Evolutionary conservation across 2,888 invertebrate genomes (phyloP), one percentile per base, ranked within the genome.

Genomic region (Cotesia congregata): DNA sequence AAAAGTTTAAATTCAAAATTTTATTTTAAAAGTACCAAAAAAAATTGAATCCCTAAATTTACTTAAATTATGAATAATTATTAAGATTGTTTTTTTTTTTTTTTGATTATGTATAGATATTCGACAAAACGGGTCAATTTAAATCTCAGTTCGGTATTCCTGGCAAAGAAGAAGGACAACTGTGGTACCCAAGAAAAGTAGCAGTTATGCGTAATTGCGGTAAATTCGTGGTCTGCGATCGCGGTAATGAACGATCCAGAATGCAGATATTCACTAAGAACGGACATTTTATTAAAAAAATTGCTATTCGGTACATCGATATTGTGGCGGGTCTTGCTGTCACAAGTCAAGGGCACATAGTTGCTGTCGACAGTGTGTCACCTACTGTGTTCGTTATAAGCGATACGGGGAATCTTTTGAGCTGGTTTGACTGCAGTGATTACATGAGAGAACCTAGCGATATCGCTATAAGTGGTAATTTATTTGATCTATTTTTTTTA

Each of bases 361-460:
- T 98, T 72, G 98, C 98, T 60, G 98, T 98, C 38, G 98, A 98
- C 90, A 97, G 97, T 87, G 98, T 98, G 71, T 97, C 98, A 67
- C 98, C 98, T 6, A 98, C 98, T 62, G 97, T 98, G 69, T 98
- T 98, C 90, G 95, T 97, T 80, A 95, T 98, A 83, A 94, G 95
- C 73, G 98, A 98, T 90, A 94, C 94, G 83, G 98, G 98, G 30
- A 97, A 97, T 86, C 92, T 98, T 84, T 92, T 97, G 85, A 95
- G 95, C 88, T 98, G 98, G 98, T 98, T 98, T 89, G 98, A 98
- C 90, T 98, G 98, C 91, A 97, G 97, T 89, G 97, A 97, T 90
- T 97, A 97, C 90, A 98, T 98, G 98, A 92, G 97, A 83, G 98
- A 98, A 90, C 98, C 98, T 17, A 98, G 98, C 72, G 98, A 98